A percentile compares a stretch with the other conserved stretches of the same genome.
These are phyloP conservation scores for Lutjanus argentimaculatus DNA, from an alignment of 2,797 vertebrate genomes.

Conservation along the genomic window DNA sequence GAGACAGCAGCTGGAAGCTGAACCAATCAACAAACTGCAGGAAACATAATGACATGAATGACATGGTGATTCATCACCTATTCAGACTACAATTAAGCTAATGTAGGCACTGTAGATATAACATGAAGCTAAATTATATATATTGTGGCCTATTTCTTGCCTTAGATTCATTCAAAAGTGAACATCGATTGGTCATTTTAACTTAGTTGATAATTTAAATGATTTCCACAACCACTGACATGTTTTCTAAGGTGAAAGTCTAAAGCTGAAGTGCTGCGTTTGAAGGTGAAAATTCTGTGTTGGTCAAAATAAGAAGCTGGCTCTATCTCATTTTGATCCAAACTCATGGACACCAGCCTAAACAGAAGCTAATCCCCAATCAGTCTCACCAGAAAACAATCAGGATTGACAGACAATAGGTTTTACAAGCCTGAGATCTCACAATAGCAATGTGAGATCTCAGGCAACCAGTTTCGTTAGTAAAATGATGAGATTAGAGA, in stretches of 20 bases:
- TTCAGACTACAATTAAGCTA: not conserved
- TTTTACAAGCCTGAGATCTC: not conserved
- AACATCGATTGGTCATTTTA: not conserved
- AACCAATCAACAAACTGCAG: constrained; percentile 18
- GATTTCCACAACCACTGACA: not conserved
- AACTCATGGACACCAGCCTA: not conserved
- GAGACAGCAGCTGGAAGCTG: not conserved
- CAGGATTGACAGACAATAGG: not conserved
- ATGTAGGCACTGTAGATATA: not conserved
- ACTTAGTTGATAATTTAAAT: not conserved
- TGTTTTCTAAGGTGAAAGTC: too few relatives aligned
- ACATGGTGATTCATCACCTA: constrained; percentile 11
- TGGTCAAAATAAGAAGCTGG: not conserved
- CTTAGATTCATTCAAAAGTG: not conserved
- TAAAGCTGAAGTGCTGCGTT: not conserved
- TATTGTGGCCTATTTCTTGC: not conserved
- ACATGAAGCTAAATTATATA: not conserved
- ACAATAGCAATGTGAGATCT: not conserved
- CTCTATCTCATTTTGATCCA: not conserved
- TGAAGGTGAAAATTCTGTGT: too few relatives aligned
- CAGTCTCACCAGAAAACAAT: not conserved
- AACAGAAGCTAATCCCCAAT: not conserved
- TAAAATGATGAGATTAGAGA: too few relatives aligned
- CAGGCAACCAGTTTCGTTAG: too few relatives aligned
- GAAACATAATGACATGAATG: not conserved